phyloP scores from a whole-genome alignment of 2,113 vertebrate genomes.

The Ictalurus furcatus region DNA sequence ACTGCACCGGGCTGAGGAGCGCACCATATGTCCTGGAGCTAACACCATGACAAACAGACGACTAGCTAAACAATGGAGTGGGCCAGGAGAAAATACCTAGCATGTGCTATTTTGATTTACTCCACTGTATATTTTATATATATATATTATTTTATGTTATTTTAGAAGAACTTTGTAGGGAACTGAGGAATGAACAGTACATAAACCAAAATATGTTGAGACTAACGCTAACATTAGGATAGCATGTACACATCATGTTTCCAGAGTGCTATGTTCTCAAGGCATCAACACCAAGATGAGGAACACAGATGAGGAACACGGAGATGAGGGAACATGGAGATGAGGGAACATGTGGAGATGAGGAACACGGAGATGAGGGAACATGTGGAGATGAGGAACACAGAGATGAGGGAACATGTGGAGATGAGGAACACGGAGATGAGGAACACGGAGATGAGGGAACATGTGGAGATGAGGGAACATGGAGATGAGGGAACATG shows the following conservation, averaged over 20 bases:
- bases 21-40: conserved; percentile 29
- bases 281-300: too few species aligned
- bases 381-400: too few species aligned
- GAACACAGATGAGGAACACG: too few species aligned
- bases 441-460: neutral
- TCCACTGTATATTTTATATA: neutral
- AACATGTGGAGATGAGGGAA: neutral
- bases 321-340: too few species aligned
- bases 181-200: neutral
- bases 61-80: neutral
- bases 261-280: too few species aligned
- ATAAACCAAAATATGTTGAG: neutral
- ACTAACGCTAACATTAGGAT: neutral
- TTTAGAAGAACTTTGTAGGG: neutral
- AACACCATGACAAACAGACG: conserved; percentile 22
- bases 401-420: too few species aligned
- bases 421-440: too few species aligned
- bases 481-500: neutral
- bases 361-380: too few species aligned
- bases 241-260: too few species aligned
- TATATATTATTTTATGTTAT: neutral
- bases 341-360: too few species aligned
- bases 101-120: neutral
- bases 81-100: neutral
- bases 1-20: neutral